Evolutionary conservation across 2,888 invertebrate species (phyloP), one percentile per base, ranked within the genome.

Genomic region (Nezara viridula): DNA sequence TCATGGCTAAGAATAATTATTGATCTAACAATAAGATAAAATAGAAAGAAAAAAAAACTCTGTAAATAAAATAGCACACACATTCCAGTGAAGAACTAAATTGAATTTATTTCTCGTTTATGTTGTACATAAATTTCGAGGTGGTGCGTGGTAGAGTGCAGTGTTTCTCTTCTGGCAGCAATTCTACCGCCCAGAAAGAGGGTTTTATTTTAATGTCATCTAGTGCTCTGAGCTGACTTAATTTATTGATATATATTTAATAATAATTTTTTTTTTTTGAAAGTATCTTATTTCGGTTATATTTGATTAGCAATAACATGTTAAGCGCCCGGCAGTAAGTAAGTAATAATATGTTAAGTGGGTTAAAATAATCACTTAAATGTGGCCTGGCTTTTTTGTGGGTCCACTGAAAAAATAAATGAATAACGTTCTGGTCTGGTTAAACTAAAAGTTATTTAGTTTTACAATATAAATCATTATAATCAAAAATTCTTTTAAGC

Each of bases 51-150:
- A 27, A 27, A 60, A 73, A 73, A 73, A 19, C 66, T 2, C 19
- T 37, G 19, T 32, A 32, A 66, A 66, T 73, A 21, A 73, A 73
- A 14, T 1, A 60, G 16, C 14, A 60, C 7, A 73, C 66, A 73
- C 32, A 73, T 73, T 73, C 32, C 7, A 37, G 37, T 19, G 32
- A 73, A 37, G 66, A 21, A 16, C 66, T 37, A 73, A 73, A 73
- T 73, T 73, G 32, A 73, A 73, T 73, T 73, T 73, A 73, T 73
- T 37, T 73, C 66, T 32, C 27, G 2, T 73, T 19, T 37, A 37
- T 37, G 66, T 19, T 37, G 60, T 87, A 27, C 12, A 44, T 60
- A 37, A 85, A 27, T 85, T 85, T 85, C 44, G 55, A 19, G 86
- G 19, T 24, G 55, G 44, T 47, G 44, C 27, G 85, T 47, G 66